These are phyloP conservation scores for Penaeus chinensis DNA, from an alignment of 1,140 invertebrate species.

Conservation along the genomic window DNA sequence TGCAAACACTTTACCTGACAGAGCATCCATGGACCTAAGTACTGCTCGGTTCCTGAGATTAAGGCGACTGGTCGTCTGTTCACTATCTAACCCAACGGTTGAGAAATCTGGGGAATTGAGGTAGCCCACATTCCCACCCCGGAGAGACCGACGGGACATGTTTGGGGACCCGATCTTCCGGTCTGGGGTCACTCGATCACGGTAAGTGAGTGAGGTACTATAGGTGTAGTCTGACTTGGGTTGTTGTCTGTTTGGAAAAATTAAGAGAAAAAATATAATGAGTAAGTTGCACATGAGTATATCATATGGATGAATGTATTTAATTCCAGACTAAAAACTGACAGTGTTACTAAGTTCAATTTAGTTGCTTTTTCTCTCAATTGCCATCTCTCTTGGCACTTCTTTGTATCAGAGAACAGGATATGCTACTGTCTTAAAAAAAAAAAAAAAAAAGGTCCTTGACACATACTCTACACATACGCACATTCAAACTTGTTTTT, in stretches of 20 bases:
- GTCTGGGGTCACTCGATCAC: constrained; percentile 79
- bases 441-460: too few species aligned
- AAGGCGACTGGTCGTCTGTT: constrained; percentile 23
- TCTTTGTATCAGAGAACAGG: too few species aligned
- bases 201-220: constrained; percentile 78
- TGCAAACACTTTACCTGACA: constrained; percentile 24
- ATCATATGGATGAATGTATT: background rate
- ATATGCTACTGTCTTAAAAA: background rate
- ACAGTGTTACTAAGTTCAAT: background rate
- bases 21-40: constrained; percentile 47
- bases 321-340: background rate
- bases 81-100: background rate
- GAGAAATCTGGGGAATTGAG: constrained; percentile 36
- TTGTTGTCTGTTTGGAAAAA: constrained; percentile 31
- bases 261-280: background rate
- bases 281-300: background rate
- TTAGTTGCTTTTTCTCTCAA: too few species aligned
- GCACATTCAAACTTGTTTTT: too few species aligned
- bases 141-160: constrained; percentile 79
- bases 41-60: constrained; percentile 45
- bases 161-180: constrained; percentile 82
- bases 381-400: too few species aligned
- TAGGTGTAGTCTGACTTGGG: constrained; percentile 87
- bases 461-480: too few species aligned
- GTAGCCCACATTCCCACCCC: constrained; percentile 55